Evolutionary conservation across 2,113 vertebrate species (phyloP).

Genomic region (Trochalopteron elliotii): DNA sequence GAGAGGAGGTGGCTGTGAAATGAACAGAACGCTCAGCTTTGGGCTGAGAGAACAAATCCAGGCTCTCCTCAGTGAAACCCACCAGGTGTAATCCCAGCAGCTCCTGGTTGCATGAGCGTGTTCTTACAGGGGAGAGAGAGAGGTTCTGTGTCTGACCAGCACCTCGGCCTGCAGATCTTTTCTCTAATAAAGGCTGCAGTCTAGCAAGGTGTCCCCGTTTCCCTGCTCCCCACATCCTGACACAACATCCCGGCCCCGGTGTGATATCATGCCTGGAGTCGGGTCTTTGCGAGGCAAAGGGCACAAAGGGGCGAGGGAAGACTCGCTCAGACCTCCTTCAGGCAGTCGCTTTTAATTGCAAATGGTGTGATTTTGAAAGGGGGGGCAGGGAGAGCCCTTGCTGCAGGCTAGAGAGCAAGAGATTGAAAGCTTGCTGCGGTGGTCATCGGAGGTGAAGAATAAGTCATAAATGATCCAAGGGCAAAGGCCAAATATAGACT

Average conservation of each 20-base stretch:
- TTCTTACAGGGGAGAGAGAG: background rate
- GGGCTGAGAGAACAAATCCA: background rate
- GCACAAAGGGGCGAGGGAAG: background rate
- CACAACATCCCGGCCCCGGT: rapidly evolving
- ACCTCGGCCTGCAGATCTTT: background rate
- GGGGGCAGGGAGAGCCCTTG: conserved; percentile 54
- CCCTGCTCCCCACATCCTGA: background rate
- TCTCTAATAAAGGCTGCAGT: background rate
- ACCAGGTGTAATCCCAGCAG: background rate
- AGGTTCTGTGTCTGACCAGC: background rate
- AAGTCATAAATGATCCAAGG: conserved; percentile 77
- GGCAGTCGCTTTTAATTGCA: conserved; percentile 59
- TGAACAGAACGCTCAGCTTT: background rate
- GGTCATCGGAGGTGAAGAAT: conserved; percentile 76
- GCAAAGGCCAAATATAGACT: conserved; percentile 81
- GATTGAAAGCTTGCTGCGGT: conserved; percentile 70
- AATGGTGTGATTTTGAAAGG: conserved; percentile 11
- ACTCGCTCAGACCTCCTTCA: background rate
- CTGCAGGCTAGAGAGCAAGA: conserved; percentile 57
- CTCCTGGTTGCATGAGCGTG: background rate
- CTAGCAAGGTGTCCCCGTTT: background rate
- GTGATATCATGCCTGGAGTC: background rate
- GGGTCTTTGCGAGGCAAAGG: background rate
- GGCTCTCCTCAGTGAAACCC: background rate
- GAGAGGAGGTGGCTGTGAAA: background rate